A percentile compares a stretch with the other conserved stretches of the same genome.
Conservation (phyloP, 2,113 vertebrate species). For the Megaleporinus macrocephalus region DNA sequence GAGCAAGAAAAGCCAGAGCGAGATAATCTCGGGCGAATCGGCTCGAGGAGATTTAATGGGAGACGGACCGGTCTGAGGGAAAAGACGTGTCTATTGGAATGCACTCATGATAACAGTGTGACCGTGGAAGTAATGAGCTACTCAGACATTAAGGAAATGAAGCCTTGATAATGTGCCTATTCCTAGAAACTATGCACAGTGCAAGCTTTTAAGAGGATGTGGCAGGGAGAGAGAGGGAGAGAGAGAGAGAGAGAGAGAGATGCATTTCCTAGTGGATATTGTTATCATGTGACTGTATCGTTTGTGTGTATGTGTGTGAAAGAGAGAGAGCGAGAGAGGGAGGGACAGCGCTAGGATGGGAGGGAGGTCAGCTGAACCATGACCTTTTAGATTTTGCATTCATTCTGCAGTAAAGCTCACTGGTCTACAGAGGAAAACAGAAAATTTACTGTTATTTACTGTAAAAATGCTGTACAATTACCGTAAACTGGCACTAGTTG, state of each 20-base stretch:
- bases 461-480: too few relatives aligned
- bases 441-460: too few relatives aligned
- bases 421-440: too few relatives aligned
- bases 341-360: too few relatives aligned
- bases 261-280: not conserved
- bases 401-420: too few relatives aligned
- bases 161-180: slow-evolving; percentile 54
- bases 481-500: too few relatives aligned
- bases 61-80: slow-evolving; percentile 43
- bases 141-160: slow-evolving; percentile 59
- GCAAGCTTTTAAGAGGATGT: slow-evolving; percentile 31
- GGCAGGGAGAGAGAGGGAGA: not conserved
- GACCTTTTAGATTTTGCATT: not conserved
- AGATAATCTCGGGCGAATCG: slow-evolving; percentile 54
- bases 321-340: too few relatives aligned
- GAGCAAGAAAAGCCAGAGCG: slow-evolving; percentile 22
- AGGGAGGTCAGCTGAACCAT: too few relatives aligned
- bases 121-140: slow-evolving; percentile 53
- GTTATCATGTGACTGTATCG: not conserved
- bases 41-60: slow-evolving; percentile 57
- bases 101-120: slow-evolving; percentile 51
- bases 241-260: not conserved
- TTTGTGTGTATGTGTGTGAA: not conserved
- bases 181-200: slow-evolving; percentile 39
- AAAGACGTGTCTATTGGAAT: slow-evolving; percentile 47